phyloP scores from a whole-genome alignment of 2,797 vertebrate species.

The Rallus crepitans region DNA sequence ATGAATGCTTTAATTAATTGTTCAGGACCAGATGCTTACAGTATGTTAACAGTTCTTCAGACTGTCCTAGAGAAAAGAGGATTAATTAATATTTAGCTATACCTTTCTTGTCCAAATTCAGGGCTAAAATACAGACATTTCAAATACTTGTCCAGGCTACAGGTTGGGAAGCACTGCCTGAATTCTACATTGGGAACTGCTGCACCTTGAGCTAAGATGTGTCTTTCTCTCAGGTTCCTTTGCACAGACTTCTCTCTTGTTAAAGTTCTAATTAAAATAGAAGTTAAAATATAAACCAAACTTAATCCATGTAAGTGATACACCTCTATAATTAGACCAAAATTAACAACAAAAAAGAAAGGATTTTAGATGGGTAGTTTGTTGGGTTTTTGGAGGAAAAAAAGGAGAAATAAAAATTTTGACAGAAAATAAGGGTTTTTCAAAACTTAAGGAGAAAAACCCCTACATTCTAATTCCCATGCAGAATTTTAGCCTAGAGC shows the following conservation, averaged over 20 bases:
- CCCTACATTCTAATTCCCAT: neutral
- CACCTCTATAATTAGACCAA: neutral
- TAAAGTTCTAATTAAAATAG: neutral
- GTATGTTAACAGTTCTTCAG: neutral
- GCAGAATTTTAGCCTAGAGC: slow-evolving; percentile 48
- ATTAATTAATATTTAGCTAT: neutral
- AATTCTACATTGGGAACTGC: neutral
- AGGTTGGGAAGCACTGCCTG: neutral
- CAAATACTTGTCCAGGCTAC: neutral
- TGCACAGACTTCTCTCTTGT: neutral
- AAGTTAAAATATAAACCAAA: neutral
- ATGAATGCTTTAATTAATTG: neutral
- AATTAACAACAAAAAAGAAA: neutral
- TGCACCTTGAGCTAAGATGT: neutral
- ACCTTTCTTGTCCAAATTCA: neutral
- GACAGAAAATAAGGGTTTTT: slow-evolving; percentile 35
- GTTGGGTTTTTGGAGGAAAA: neutral
- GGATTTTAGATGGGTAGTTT: neutral
- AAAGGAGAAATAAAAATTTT: neutral
- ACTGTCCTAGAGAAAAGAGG: neutral
- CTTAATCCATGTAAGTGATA: neutral
- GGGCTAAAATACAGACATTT: neutral
- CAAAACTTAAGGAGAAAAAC: slow-evolving; percentile 38
- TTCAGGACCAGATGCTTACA: neutral
- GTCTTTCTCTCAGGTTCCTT: neutral